Conservation (phyloP, 1,140 invertebrate species). For the Brachionus plicatilis region DNA sequence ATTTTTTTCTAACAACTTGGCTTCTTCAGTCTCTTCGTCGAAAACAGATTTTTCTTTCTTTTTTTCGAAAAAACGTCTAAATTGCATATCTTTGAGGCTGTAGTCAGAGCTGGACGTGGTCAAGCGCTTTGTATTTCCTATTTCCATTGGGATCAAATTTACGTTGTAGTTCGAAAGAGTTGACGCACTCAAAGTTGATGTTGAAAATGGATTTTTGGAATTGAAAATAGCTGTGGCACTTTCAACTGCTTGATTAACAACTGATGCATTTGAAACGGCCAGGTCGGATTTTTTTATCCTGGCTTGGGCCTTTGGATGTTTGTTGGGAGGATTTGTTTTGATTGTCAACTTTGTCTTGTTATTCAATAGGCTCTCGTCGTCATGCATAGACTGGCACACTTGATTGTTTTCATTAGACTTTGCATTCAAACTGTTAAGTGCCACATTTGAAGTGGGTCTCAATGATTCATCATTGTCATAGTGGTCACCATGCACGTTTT, state of each 20-base stretch:
- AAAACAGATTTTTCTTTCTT: not conserved
- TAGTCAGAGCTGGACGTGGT: slow-evolving; percentile 14
- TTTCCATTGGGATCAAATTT: slow-evolving; percentile 22
- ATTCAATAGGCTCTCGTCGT: not conserved
- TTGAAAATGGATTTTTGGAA: not conserved
- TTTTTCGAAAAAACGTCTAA: not conserved
- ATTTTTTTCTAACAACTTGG: not conserved
- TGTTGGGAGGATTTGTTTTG: not conserved
- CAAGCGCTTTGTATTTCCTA: not conserved
- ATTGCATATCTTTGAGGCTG: not conserved
- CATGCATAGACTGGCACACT: not conserved
- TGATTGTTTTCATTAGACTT: not conserved
- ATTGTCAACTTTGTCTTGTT: not conserved
- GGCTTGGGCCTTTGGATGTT: not conserved
- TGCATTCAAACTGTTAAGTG: not conserved
- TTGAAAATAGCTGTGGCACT: slow-evolving; percentile 15
- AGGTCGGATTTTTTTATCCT: slow-evolving; percentile 9
- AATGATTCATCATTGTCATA: not conserved
- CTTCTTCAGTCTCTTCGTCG: not conserved
- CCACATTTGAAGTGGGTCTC: not conserved
- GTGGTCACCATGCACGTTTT: not conserved
- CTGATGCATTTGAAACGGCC: slow-evolving; percentile 13
- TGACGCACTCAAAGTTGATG: not conserved
- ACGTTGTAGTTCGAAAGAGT: slow-evolving; percentile 34
- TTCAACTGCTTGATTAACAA: slow-evolving; percentile 12